phyloP scores from a whole-genome alignment of 2,113 vertebrate species.

The Oncorhynchus gorbuscha region DNA sequence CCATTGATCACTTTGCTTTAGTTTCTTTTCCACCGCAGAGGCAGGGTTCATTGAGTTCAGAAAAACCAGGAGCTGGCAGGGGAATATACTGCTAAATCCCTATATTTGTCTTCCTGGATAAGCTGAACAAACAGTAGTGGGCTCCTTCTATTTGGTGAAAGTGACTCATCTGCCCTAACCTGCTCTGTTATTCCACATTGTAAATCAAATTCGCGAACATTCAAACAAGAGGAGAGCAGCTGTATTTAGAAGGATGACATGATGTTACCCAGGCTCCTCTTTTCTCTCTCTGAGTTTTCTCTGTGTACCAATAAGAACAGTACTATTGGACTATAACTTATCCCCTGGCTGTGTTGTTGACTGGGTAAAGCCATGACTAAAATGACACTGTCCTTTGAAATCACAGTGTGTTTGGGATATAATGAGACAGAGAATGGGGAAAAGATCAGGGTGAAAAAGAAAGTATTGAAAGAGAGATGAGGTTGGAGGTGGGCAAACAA shows the following conservation, averaged over 20 bases:
- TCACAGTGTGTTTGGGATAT: background rate
- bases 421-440: background rate
- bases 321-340: too few relatives aligned
- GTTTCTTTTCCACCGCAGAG: too few relatives aligned
- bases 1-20: too few relatives aligned
- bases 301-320: too few relatives aligned
- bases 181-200: constrained; percentile 8
- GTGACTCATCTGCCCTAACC: constrained; percentile 27
- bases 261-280: constrained; percentile 13
- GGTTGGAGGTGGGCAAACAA: background rate
- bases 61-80: too few relatives aligned
- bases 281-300: background rate
- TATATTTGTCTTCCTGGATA: background rate
- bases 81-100: too few relatives aligned
- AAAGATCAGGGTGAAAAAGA: too few relatives aligned
- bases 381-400: background rate
- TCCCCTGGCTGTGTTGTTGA: too few relatives aligned
- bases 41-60: too few relatives aligned
- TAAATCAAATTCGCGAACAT: constrained; percentile 30
- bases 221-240: constrained; percentile 15
- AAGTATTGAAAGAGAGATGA: background rate
- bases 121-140: constrained; percentile 2
- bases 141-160: constrained; percentile 3
- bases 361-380: background rate
- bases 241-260: background rate